Percentiles rank a stretch among this genome's conserved stretches.
Evolutionary conservation across 2,888 invertebrate species (phyloP).

Genomic region (Drosophila aldrichi): DNA sequence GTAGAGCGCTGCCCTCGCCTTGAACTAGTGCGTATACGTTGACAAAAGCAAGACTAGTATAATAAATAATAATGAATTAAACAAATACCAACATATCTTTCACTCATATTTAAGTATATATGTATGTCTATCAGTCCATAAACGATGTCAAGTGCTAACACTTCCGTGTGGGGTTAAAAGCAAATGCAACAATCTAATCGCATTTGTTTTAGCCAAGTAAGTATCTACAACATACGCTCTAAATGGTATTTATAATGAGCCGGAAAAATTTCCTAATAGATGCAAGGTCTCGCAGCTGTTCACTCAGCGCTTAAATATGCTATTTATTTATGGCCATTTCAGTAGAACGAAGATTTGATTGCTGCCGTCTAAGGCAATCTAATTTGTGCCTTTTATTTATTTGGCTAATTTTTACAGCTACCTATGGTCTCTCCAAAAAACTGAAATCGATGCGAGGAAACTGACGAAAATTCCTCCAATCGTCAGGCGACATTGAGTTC

Average conservation of each 20-base stretch:
- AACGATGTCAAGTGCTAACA: conserved; percentile 11
- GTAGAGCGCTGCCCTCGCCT: conserved; percentile 44
- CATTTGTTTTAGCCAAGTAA: conserved; percentile 16
- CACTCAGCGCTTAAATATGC: conserved; percentile 2
- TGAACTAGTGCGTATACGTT: conserved; percentile 66
- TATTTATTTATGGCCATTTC: not conserved
- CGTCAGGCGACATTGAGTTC: too few relatives aligned
- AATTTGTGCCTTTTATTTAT: too few relatives aligned
- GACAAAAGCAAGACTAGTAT: conserved; percentile 8
- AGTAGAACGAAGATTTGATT: not conserved
- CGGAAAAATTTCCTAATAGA: conserved; percentile 14
- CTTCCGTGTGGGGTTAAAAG: conserved; percentile 31
- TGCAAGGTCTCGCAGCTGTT: conserved; percentile 12
- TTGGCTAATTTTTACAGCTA: not conserved
- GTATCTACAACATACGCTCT: conserved; percentile 1
- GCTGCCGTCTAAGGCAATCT: not conserved
- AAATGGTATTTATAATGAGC: conserved; percentile 8
- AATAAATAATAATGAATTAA: conserved; percentile 24
- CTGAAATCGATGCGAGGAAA: not conserved
- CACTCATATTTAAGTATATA: conserved; percentile 6
- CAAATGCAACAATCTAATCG: conserved; percentile 19
- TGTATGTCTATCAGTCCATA: not conserved
- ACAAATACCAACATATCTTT: conserved; percentile 15
- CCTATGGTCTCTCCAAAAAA: too few relatives aligned
- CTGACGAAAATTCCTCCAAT: not conserved